These are phyloP conservation scores for Kryptopterus vitreolus DNA, from an alignment of 2,797 vertebrate species.

Conservation along the genomic window DNA sequence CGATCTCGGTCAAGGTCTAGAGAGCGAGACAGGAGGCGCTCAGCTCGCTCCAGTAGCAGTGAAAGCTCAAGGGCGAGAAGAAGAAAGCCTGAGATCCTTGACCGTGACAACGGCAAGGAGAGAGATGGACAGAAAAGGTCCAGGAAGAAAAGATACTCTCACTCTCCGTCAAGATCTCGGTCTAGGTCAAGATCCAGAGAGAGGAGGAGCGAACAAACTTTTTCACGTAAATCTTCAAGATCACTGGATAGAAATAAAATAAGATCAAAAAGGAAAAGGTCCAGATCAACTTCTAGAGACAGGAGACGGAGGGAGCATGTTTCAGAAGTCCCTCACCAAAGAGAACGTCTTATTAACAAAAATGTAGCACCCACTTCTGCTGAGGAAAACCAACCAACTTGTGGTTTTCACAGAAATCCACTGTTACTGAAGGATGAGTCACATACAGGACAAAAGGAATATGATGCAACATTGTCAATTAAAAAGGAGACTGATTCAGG, in stretches of 20 bases:
- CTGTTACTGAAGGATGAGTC: constrained; percentile 7
- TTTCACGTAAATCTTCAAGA: constrained; percentile 48
- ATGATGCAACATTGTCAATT: not conserved
- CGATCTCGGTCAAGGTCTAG: constrained; percentile 61
- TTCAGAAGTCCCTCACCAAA: constrained; percentile 43
- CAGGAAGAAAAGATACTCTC: constrained; percentile 67
- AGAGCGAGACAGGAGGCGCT: constrained; percentile 66
- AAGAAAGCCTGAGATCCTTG: constrained; percentile 57
- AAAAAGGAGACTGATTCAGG: constrained; percentile 34
- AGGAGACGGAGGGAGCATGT: constrained; percentile 53
- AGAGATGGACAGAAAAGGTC: constrained; percentile 63
- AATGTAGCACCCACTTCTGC: not conserved
- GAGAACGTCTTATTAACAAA: constrained; percentile 30
- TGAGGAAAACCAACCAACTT: constrained; percentile 2
- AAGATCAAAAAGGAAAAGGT: constrained; percentile 62
- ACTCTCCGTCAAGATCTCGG: constrained; percentile 57
- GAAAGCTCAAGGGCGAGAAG: constrained; percentile 75
- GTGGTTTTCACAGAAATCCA: constrained; percentile 17
- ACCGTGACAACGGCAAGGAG: constrained; percentile 55
- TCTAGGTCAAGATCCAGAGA: constrained; percentile 76
- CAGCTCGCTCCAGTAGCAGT: constrained; percentile 73
- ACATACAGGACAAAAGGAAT: not conserved
- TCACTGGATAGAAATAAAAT: constrained; percentile 58
- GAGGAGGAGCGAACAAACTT: constrained; percentile 69
- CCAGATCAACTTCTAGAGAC: constrained; percentile 71